These are phyloP conservation scores for Cyaniris semiargus DNA, from an alignment of 2,888 invertebrate genomes.

Conservation along the genomic window DNA sequence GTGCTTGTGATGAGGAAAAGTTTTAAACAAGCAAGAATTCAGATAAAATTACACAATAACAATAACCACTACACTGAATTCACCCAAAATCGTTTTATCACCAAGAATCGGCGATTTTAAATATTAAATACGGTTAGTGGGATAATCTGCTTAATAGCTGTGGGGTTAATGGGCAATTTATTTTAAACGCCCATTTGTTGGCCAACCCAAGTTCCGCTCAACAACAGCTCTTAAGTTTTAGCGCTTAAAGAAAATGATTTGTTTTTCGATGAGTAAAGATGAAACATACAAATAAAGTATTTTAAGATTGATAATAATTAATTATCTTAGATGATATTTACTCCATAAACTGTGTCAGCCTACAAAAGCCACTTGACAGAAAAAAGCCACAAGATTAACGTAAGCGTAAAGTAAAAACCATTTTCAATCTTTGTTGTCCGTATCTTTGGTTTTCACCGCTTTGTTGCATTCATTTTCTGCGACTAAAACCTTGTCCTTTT, in stretches of 20 bases:
- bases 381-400: no score
- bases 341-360: no score
- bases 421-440: no score
- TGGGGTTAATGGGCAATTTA: conserved; percentile 7
- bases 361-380: no score
- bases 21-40: no score
- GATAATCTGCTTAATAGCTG: neutral
- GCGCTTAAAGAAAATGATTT: neutral
- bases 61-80: neutral
- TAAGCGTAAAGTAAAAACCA: no score
- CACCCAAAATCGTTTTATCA: neutral
- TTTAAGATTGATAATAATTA: no score
- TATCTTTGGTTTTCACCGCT: no score
- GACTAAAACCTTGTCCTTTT: no score
- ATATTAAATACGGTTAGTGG: neutral
- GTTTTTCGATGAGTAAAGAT: neutral
- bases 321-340: no score
- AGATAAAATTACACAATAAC: neutral
- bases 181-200: conserved; percentile 13
- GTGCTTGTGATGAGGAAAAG: no score
- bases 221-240: neutral
- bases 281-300: neutral
- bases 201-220: neutral
- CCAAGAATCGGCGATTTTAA: neutral
- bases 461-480: no score